A percentile compares a stretch with the other conserved stretches of the same genome.
Conservation (phyloP, 2,797 vertebrate genomes). For the Karalla daura region DNA sequence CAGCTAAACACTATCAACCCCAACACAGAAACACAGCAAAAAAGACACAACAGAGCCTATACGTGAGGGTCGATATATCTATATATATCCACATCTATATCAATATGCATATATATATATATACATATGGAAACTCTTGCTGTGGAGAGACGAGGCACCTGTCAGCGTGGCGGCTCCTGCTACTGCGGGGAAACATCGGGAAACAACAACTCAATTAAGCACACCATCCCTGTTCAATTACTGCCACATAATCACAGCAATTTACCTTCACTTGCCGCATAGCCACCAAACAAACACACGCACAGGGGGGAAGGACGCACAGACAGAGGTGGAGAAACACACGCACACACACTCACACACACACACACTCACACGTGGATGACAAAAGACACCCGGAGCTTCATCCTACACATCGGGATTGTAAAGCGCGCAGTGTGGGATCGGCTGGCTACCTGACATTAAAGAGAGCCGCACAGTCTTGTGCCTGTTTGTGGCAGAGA, state of each 20-base stretch:
- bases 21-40: constrained; percentile 49
- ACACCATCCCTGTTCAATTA: constrained; percentile 85
- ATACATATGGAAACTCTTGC: constrained; percentile 42
- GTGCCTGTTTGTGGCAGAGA: constrained; percentile 5
- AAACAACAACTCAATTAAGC: constrained; percentile 86
- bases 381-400: constrained; percentile 45
- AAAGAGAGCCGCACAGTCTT: constrained; percentile 16
- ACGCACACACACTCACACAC: background rate
- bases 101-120: too few species aligned
- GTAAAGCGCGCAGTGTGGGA: constrained; percentile 26
- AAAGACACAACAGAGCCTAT: constrained; percentile 62
- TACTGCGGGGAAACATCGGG: constrained; percentile 78
- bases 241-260: constrained; percentile 84
- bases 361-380: constrained; percentile 17
- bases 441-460: constrained; percentile 23
- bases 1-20: constrained; percentile 43
- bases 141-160: constrained; percentile 70
- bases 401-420: constrained; percentile 50
- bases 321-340: constrained; percentile 24
- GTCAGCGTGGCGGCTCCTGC: constrained; percentile 69
- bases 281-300: constrained; percentile 73
- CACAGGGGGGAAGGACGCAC: constrained; percentile 22
- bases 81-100: too few species aligned
- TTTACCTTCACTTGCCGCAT: constrained; percentile 75
- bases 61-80: too few species aligned